These are phyloP conservation scores for Parauchenoglanis punctatus DNA, from an alignment of 2,797 vertebrate species.

Conservation along the genomic window DNA sequence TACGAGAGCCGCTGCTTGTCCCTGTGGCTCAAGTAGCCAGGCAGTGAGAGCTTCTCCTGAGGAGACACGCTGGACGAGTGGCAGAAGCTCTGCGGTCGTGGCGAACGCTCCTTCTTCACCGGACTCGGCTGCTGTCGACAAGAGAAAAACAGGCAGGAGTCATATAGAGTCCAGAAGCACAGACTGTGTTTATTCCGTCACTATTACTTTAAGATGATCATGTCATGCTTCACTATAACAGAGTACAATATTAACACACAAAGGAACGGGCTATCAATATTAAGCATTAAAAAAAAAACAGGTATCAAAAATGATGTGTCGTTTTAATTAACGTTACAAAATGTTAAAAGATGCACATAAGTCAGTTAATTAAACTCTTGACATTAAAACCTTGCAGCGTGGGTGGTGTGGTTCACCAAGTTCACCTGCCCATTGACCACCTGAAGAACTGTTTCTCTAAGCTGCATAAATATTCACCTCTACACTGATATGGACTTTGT, in stretches of 20 bases:
- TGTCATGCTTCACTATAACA: too few relatives aligned
- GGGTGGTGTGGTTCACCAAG: neutral
- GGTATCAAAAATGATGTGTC: neutral
- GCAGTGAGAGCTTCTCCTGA: conserved; percentile 85
- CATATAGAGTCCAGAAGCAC: neutral
- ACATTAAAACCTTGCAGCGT: neutral
- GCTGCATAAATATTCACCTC: neutral
- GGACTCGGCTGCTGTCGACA: conserved; percentile 81
- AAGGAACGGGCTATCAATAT: neutral
- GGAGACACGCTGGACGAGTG: conserved; percentile 86
- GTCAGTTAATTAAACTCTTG: neutral
- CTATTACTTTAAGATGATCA: neutral
- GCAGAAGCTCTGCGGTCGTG: conserved; percentile 88
- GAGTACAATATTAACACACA: neutral
- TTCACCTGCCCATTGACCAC: neutral
- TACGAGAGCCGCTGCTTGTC: conserved; percentile 88
- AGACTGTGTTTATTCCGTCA: neutral
- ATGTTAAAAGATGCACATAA: neutral
- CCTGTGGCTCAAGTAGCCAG: conserved; percentile 79
- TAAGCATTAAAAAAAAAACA: neutral
- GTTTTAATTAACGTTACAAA: neutral
- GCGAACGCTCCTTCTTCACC: conserved; percentile 87
- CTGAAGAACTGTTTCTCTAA: neutral
- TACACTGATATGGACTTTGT: neutral
- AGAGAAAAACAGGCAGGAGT: neutral